These are phyloP conservation scores for Alouatta palliata DNA, from an alignment of 2,113 vertebrate species.

Conservation along the genomic window DNA sequence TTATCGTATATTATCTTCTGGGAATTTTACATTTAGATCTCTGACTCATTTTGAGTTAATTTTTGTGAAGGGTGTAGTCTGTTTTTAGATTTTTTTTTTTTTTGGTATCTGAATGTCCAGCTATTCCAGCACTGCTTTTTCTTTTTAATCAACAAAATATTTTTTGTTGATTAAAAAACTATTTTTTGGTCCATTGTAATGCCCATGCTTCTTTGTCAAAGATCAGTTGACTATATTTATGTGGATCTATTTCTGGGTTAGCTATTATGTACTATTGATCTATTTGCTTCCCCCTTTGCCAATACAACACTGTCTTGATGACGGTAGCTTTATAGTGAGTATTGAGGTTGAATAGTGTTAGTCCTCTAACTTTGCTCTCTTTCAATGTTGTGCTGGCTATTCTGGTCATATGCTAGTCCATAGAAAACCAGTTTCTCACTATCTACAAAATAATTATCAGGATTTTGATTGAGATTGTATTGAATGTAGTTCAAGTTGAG, in stretches of 20 bases:
- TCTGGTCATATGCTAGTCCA: background rate
- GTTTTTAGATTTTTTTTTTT: background rate
- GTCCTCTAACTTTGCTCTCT: background rate
- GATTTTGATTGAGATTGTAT: background rate
- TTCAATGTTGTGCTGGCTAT: background rate
- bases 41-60: background rate
- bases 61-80: background rate
- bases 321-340: background rate
- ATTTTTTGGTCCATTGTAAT: background rate
- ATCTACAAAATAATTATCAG: background rate
- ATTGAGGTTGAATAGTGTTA: background rate
- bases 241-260: background rate
- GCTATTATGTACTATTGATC: background rate
- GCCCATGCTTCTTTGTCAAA: background rate
- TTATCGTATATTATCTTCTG: background rate
- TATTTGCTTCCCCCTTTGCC: background rate
- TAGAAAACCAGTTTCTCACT: background rate
- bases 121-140: background rate
- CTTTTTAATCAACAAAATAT: too few relatives aligned
- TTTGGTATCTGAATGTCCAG: background rate
- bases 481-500: background rate
- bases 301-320: background rate
- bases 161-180: background rate
- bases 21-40: background rate
- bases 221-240: background rate